Evolutionary conservation across 2,888 invertebrate genomes (phyloP), one percentile per base, ranked within the genome.

Genomic region (Dolichomitus sp.): DNA sequence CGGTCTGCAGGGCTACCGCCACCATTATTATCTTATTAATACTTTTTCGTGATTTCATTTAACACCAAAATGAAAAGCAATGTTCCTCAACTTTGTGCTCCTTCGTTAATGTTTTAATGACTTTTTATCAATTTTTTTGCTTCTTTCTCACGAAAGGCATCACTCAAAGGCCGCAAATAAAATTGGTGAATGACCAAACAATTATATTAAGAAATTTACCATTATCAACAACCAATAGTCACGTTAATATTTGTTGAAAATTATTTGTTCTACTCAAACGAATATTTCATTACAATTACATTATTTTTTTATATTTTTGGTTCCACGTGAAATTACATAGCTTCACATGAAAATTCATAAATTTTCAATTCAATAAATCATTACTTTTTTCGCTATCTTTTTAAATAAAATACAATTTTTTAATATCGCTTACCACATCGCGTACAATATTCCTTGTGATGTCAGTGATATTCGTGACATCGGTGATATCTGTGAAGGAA

Each of bases 381-480:
- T 9, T 37, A 2, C 9, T 61, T 37, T 4, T 11, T 59, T 30
- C 9, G 12, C 14, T 40, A 9, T 37, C 17, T 27, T 9, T 42
- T 33, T n/a, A n/a, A 69, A 50, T 23, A 75, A 73, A 50, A 54
- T 19, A 37, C 9, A 33, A 33, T 6, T 7, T 2, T 27, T 65
- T 27, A 12, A 42, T 50, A 50, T 33, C 74, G 87, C 92, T 92
- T 84, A 93, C 92, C 90, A 84, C 85, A 80, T 91, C 89, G 76
- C 86, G 89, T 40, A 84, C 94, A 89, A 94, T 93, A 72, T 93
- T 94, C 30, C 92, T 92, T 85, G 93, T 94, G 87, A 95, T 94
- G 81, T 94, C 94, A 90, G 94, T 94, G 76, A 94, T 94, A 74
- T 95, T 95, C 90, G 83, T 69, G 45, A 86, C 72, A 59, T 89